Percentiles rank a stretch among this genome's conserved stretches.
Evolutionary conservation across 2,888 invertebrate genomes (phyloP).

Genomic region (Ypsolopha scabrella): DNA sequence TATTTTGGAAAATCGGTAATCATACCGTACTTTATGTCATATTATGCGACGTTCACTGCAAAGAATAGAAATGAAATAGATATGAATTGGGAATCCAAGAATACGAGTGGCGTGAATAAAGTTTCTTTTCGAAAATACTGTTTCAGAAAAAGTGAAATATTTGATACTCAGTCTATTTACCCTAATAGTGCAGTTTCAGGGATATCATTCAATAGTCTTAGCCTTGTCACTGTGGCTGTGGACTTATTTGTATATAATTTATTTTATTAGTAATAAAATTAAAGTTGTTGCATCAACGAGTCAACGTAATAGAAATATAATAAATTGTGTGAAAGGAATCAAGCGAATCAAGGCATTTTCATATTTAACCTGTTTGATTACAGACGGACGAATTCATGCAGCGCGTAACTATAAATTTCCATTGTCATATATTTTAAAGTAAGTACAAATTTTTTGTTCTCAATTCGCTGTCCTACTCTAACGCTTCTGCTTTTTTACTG

Average conservation of each 20-base stretch:
- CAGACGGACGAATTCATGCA: too few species aligned
- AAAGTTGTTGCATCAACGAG: neutral
- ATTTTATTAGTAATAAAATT: too few species aligned
- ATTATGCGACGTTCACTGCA: constrained; percentile 15
- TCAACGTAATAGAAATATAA: too few species aligned
- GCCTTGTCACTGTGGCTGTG: neutral
- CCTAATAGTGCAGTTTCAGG: neutral
- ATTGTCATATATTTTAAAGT: too few species aligned
- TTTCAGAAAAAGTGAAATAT: constrained; percentile 53
- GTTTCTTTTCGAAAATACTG: constrained; percentile 45
- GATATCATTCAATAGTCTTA: neutral
- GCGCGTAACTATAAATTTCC: too few species aligned
- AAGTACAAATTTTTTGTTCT: too few species aligned
- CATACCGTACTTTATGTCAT: constrained; percentile 32
- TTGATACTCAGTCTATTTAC: constrained; percentile 22
- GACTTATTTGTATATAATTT: neutral
- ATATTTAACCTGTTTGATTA: too few species aligned
- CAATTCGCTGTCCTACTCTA: too few species aligned
- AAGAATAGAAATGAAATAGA: neutral
- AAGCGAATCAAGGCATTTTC: too few species aligned
- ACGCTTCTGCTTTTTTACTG: too few species aligned
- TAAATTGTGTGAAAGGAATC: too few species aligned
- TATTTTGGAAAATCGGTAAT: constrained; percentile 31
- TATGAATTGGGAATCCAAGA: constrained; percentile 11
- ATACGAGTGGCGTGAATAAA: constrained; percentile 14